A percentile compares a stretch with the other conserved stretches of the same genome.
phyloP scores from a whole-genome alignment of 2,888 invertebrate species.

The Acanthosepion esculentum region DNA sequence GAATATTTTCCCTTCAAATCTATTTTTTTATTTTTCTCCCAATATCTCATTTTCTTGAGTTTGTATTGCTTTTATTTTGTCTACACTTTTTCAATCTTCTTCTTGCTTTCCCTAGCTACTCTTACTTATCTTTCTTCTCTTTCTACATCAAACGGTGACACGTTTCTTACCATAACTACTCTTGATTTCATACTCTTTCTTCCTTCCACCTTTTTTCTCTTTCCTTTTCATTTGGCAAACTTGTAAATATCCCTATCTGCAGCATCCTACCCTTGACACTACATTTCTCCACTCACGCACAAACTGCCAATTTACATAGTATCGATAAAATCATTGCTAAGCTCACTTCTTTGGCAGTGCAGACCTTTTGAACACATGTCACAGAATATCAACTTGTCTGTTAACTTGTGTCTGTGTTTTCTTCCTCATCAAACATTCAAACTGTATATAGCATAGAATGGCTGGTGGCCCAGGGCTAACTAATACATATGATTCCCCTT shows the following conservation, averaged over 20 bases:
- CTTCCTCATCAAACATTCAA: neutral
- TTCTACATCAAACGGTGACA: neutral
- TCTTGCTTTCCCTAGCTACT: too few relatives aligned
- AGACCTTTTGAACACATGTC: constrained; percentile 33
- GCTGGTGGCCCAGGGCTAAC: neutral
- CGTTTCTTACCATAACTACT: neutral
- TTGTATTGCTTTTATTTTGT: too few relatives aligned
- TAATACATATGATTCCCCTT: constrained; percentile 36
- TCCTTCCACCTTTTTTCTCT: neutral
- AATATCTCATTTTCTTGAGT: too few relatives aligned
- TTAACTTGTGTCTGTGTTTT: neutral
- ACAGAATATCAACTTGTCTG: neutral
- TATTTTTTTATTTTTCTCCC: too few relatives aligned
- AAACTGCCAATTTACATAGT: neutral
- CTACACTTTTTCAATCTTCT: too few relatives aligned
- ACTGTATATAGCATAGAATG: neutral
- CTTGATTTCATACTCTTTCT: neutral
- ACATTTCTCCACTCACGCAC: neutral
- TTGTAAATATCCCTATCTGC: neutral
- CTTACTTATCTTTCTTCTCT: neutral
- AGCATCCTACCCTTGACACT: neutral
- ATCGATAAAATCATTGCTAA: neutral
- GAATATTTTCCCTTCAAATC: too few relatives aligned
- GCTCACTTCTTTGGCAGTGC: neutral
- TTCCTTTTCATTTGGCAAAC: neutral